Base-by-base conservation (phyloP, 1,140 invertebrate species). In the Berghia stephanieae region DNA sequence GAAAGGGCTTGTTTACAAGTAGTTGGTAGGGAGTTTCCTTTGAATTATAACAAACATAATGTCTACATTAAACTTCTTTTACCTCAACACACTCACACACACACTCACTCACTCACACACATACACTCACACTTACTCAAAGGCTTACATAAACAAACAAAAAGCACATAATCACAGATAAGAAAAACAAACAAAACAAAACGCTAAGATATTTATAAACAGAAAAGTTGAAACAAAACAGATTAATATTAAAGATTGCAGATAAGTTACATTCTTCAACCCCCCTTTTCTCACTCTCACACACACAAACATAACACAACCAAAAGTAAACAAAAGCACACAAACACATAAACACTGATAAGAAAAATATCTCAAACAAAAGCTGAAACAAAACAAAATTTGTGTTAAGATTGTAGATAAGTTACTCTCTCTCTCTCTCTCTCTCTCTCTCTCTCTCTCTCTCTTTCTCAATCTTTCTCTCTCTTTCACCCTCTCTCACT, bases 371-470 rank as follows among this genome's bases (percentile, higher is more conserved):
- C n/a, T n/a, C n/a, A n/a, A n/a, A n/a, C n/a, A n/a, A n/a, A n/a
- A n/a, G n/a, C n/a, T n/a, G n/a, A n/a, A n/a, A n/a, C n/a, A n/a
- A n/a, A n/a, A n/a, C n/a, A n/a, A n/a, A n/a, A n/a, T n/a, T n/a
- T n/a, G n/a, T n/a, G n/a, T n/a, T n/a, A n/a, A n/a, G n/a, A n/a
- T n/a, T 66, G 8, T 66, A 31, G 34, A 3, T 66, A 3, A 3
- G 6, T 66, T 5, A 36, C n/a, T 66, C 60, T 66, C 60, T 27
- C 57, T 60, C 57, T 60, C 57, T 60, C 57, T 60, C 57, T 60
- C 8, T 60, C 57, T 60, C 57, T 60, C 2, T 60, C 8, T 60
- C 57, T 52, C 24, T 24, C 24, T 52, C 49, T 52, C n/a, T n/a
- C n/a, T n/a, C n/a, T n/a, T n/a, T n/a, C n/a, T n/a, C n/a, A n/a